These are phyloP conservation scores for Pseudochirops cupreus DNA, from an alignment of 2,797 vertebrate genomes.

Conservation along the genomic window DNA sequence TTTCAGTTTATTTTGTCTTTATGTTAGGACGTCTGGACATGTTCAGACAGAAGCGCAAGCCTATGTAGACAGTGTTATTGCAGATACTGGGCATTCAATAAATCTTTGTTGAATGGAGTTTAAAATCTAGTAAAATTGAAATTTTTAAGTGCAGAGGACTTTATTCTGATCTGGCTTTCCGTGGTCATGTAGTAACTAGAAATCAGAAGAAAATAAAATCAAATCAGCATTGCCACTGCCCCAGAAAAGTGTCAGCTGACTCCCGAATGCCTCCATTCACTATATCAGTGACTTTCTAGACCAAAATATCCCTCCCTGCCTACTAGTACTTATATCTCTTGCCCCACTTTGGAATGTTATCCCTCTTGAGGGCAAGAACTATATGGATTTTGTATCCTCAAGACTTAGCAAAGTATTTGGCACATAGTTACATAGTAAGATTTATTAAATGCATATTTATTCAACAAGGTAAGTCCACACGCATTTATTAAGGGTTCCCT, in stretches of 20 bases:
- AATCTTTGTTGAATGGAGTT: not conserved
- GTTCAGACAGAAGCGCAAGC: not conserved
- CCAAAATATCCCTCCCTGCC: not conserved
- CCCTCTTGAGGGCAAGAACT: not conserved
- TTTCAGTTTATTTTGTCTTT: not conserved
- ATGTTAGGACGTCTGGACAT: not conserved
- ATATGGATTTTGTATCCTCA: not conserved
- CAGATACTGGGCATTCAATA: not conserved
- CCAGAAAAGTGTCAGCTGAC: not conserved
- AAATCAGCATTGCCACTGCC: not conserved
- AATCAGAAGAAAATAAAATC: not conserved
- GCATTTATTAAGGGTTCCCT: not conserved
- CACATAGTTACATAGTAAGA: not conserved
- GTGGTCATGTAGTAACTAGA: not conserved
- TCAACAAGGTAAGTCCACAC: not conserved
- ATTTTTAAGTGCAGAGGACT: not conserved
- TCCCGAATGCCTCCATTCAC: too few species aligned
- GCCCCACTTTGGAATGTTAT: not conserved
- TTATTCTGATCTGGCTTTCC: not conserved
- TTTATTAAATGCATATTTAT: not conserved
- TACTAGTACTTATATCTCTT: not conserved
- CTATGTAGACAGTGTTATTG: not conserved
- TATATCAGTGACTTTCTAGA: not conserved
- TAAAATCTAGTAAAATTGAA: not conserved
- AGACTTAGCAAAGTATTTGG: not conserved